Percentiles rank a stretch among this genome's conserved stretches.
Conservation (phyloP, 2,888 invertebrate genomes). For the Nomada fabriciana region DNA sequence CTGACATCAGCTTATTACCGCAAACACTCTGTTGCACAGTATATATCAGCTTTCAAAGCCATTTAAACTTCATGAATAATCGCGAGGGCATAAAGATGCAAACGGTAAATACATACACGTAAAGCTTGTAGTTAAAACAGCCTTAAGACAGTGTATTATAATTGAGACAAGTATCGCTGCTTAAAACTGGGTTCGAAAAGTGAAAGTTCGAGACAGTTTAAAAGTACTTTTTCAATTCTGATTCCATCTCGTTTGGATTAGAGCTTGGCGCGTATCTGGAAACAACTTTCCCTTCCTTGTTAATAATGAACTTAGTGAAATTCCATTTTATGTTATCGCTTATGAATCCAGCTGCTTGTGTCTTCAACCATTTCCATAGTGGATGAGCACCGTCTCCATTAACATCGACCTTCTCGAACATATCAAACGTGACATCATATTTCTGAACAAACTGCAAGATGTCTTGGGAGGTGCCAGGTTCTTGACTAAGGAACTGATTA, state of each 20-base stretch:
- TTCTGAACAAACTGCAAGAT: slow-evolving; percentile 80
- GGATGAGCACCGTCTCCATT: slow-evolving; percentile 84
- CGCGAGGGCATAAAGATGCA: too few species aligned
- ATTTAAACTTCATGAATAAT: too few species aligned
- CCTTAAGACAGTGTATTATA: neutral
- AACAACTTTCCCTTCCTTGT: slow-evolving; percentile 89
- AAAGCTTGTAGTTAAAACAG: slow-evolving; percentile 1
- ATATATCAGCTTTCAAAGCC: too few species aligned
- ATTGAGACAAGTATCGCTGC: neutral
- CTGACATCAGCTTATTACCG: too few species aligned
- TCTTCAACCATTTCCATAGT: slow-evolving; percentile 83
- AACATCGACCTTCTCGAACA: slow-evolving; percentile 83
- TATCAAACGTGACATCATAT: slow-evolving; percentile 81
- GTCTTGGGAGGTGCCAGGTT: slow-evolving; percentile 81
- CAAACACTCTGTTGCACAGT: too few species aligned
- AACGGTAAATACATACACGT: too few species aligned
- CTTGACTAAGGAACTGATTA: slow-evolving; percentile 87
- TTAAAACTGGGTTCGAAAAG: neutral
- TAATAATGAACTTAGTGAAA: slow-evolving; percentile 92
- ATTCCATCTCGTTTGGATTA: slow-evolving; percentile 85
- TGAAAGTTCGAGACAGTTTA: neutral
- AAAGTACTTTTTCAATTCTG: slow-evolving; percentile 79
- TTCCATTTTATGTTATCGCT: slow-evolving; percentile 93
- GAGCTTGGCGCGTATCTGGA: slow-evolving; percentile 87
- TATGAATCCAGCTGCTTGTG: slow-evolving; percentile 84